A percentile compares a stretch with the other conserved stretches of the same genome.
These are phyloP conservation scores for Threskiornis aethiopicus DNA, from an alignment of 2,797 vertebrate genomes.

Conservation along the genomic window DNA sequence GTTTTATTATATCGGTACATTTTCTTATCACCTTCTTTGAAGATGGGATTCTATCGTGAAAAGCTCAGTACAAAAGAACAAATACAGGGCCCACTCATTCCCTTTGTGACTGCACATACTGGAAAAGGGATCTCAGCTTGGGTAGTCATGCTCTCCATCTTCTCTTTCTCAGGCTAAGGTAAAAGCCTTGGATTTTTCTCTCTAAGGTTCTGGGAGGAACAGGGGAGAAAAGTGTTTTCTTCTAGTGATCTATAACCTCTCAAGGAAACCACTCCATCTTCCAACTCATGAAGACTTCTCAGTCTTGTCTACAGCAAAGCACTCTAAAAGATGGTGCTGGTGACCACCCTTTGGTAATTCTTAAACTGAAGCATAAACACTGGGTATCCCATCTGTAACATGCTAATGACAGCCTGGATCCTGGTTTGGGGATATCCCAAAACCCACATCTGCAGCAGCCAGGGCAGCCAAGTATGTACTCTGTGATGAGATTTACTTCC, in stretches of 20 bases:
- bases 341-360: background rate
- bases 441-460: background rate
- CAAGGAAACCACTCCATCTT: background rate
- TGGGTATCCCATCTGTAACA: background rate
- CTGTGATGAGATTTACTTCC: background rate
- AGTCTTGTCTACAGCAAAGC: background rate
- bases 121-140: background rate
- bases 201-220: background rate
- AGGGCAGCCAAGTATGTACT: background rate
- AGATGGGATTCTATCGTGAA: background rate
- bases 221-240: background rate
- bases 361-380: background rate
- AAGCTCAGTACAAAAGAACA: background rate
- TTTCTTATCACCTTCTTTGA: slow-evolving; percentile 7
- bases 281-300: background rate
- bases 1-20: background rate
- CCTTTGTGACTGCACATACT: background rate
- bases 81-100: background rate
- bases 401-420: background rate
- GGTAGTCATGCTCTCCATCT: background rate
- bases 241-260: background rate
- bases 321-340: background rate
- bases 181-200: background rate
- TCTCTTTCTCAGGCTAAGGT: background rate
- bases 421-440: background rate